Evolutionary conservation across 2,113 vertebrate species (phyloP).

Genomic region (Nothobranchius furzeri): DNA sequence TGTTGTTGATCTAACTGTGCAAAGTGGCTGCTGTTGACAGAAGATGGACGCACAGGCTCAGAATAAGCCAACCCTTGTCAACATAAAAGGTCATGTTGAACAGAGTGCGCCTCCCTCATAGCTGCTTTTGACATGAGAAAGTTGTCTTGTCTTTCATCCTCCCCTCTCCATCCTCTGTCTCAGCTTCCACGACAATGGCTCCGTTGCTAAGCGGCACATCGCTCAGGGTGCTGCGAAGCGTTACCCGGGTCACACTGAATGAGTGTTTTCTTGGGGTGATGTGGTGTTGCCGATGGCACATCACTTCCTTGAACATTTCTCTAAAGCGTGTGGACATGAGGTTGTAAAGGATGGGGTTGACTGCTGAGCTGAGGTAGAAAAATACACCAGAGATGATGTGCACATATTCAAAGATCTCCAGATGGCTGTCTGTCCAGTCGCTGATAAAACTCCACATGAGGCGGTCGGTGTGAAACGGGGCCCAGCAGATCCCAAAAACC

Average conservation of each 20-base stretch:
- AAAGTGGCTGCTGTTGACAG: conserved; percentile 13
- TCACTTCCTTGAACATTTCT: conserved; percentile 90
- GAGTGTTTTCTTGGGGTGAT: conserved; percentile 63
- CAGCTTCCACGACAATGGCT: conserved; percentile 33
- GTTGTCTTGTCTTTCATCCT: conserved; percentile 22
- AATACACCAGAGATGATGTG: conserved; percentile 90
- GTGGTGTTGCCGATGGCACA: conserved; percentile 70
- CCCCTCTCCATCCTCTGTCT: conserved; percentile 62
- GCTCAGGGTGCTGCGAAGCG: conserved; percentile 83
- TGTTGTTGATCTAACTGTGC: not conserved
- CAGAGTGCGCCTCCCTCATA: not conserved
- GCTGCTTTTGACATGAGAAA: conserved; percentile 49
- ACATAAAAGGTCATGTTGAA: not conserved
- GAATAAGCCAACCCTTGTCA: not conserved
- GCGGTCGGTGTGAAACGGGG: conserved; percentile 90
- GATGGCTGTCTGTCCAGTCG: conserved; percentile 79
- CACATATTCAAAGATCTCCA: conserved; percentile 82
- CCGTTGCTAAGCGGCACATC: conserved; percentile 72
- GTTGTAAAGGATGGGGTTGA: conserved; percentile 94
- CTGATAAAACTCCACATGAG: conserved; percentile 92
- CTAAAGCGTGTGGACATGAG: conserved; percentile 93
- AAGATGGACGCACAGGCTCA: conserved; percentile 8
- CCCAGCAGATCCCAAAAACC: conserved; percentile 95
- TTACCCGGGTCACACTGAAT: conserved; percentile 80
- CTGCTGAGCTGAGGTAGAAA: conserved; percentile 91